Evolutionary conservation across 1,140 invertebrate genomes (phyloP).

Genomic region (Homarus americanus): DNA sequence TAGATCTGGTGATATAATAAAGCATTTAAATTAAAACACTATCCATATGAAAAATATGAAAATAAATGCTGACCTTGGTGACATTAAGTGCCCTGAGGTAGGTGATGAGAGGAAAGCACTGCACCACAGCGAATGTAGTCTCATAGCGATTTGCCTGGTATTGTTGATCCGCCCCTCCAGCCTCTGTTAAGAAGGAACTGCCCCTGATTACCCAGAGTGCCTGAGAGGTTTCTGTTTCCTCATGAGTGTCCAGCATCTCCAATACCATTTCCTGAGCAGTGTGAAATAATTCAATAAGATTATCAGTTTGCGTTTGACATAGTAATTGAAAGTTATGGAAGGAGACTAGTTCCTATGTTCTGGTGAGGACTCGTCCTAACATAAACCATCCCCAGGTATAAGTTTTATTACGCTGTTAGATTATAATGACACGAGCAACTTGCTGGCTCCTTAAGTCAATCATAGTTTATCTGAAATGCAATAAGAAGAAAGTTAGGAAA

Average conservation of each 20-base stretch:
- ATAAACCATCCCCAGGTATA: too few relatives aligned
- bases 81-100: constrained; percentile 53
- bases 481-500: too few relatives aligned
- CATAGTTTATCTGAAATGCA: too few relatives aligned
- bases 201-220: constrained; percentile 59
- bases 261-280: constrained; percentile 48
- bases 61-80: constrained; percentile 40
- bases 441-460: too few relatives aligned
- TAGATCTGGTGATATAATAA: too few relatives aligned
- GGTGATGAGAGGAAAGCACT: constrained; percentile 55
- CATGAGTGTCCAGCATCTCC: constrained; percentile 53
- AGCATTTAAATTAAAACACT: background rate
- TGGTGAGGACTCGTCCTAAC: too few relatives aligned
- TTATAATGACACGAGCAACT: too few relatives aligned
- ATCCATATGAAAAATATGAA: background rate
- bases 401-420: too few relatives aligned
- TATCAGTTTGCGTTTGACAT: too few relatives aligned
- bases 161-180: constrained; percentile 24
- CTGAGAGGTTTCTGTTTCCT: constrained; percentile 32
- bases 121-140: constrained; percentile 38
- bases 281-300: background rate
- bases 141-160: constrained; percentile 35
- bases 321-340: too few relatives aligned
- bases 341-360: too few relatives aligned
- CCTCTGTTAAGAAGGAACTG: constrained; percentile 55